Conservation (phyloP, 2,113 vertebrate species). For the Pteruthius melanotis region DNA sequence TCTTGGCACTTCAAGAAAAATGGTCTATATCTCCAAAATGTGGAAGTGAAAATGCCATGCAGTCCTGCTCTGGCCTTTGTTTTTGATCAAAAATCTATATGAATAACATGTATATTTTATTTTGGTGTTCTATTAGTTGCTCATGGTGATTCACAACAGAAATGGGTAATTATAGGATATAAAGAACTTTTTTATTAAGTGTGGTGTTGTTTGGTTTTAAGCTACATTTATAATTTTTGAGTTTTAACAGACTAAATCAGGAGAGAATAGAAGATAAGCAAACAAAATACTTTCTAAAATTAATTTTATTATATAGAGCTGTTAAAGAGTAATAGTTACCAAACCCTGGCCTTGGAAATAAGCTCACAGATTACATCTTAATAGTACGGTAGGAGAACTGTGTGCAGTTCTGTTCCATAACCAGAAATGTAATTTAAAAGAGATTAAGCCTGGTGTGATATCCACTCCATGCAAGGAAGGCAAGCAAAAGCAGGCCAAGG, state of each 20-base stretch:
- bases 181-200: neutral
- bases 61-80: neutral
- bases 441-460: constrained; percentile 14
- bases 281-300: neutral
- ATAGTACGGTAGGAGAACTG: neutral
- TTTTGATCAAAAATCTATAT: neutral
- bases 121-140: neutral
- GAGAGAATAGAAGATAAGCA: neutral
- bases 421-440: constrained; percentile 48
- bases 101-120: neutral
- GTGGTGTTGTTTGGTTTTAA: neutral
- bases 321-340: neutral
- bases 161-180: neutral
- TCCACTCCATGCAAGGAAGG: neutral
- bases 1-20: neutral
- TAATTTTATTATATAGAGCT: neutral
- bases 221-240: neutral
- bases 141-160: neutral
- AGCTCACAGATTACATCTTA: neutral
- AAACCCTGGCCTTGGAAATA: neutral
- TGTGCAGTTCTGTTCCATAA: neutral
- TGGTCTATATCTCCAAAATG: neutral
- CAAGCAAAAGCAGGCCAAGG: neutral
- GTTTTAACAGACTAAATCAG: neutral
- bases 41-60: neutral